Percentiles rank a stretch among this genome's conserved stretches.
phyloP scores from a whole-genome alignment of 2,888 invertebrate genomes.

The Timema podura region DNA sequence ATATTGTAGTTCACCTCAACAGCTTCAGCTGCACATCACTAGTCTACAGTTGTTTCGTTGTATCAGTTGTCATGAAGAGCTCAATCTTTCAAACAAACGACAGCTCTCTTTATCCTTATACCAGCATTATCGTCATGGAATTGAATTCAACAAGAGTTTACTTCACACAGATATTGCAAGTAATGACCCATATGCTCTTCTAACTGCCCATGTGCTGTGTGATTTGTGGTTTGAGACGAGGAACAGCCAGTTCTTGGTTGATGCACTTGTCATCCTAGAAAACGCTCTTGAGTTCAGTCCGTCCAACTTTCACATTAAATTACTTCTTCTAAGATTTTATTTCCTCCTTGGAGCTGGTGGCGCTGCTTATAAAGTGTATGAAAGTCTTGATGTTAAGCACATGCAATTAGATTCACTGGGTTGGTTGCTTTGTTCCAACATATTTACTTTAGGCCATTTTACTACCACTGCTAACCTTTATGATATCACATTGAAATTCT shows the following conservation, averaged over 20 bases:
- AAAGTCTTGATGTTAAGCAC: conserved; percentile 84
- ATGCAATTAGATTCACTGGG: conserved; percentile 90
- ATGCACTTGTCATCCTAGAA: conserved; percentile 67
- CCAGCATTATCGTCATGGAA: conserved; percentile 62
- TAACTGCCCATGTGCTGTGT: conserved; percentile 69
- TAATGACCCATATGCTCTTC: conserved; percentile 71
- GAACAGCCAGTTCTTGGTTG: conserved; percentile 47
- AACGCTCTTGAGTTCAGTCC: conserved; percentile 71
- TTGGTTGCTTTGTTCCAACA: conserved; percentile 71
- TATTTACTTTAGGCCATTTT: conserved; percentile 69
- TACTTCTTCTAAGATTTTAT: conserved; percentile 77
- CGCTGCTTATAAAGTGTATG: conserved; percentile 70
- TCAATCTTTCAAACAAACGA: conserved; percentile 52
- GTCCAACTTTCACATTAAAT: conserved; percentile 84
- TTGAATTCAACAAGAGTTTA: conserved; percentile 39
- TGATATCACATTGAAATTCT: conserved; percentile 77
- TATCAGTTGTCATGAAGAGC: conserved; percentile 61
- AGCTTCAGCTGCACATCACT: conserved; percentile 76
- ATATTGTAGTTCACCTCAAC: too few relatives aligned
- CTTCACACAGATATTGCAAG: conserved; percentile 49
- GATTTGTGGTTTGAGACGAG: conserved; percentile 52
- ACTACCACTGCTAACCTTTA: conserved; percentile 64
- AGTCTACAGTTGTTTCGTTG: conserved; percentile 70
- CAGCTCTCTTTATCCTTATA: conserved; percentile 59
- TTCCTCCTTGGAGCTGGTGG: conserved; percentile 68